Evolutionary conservation across 2,888 invertebrate species (phyloP).

Genomic region (Blera fallax): DNA sequence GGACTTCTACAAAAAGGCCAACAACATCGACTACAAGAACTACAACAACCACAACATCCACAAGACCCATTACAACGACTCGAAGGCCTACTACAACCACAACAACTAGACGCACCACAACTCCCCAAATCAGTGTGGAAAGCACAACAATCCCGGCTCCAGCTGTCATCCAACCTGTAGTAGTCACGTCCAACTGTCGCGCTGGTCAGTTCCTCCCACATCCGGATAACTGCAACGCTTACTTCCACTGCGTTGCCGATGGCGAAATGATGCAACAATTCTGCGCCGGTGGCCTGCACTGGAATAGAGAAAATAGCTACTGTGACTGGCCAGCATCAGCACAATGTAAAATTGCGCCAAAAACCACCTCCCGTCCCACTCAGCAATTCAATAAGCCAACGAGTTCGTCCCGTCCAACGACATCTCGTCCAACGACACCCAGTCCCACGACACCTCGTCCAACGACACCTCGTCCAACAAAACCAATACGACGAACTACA

Average conservation of each 20-base stretch:
- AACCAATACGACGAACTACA: slow-evolving; percentile 79
- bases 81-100: slow-evolving; percentile 58
- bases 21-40: slow-evolving; percentile 78
- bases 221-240: slow-evolving; percentile 87
- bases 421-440: slow-evolving; percentile 76
- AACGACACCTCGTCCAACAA: slow-evolving; percentile 74
- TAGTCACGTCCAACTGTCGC: slow-evolving; percentile 79
- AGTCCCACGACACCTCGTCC: slow-evolving; percentile 79
- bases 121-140: slow-evolving; percentile 73
- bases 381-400: slow-evolving; percentile 75
- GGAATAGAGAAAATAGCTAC: slow-evolving; percentile 86
- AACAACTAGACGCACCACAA: slow-evolving; percentile 74
- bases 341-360: slow-evolving; percentile 83
- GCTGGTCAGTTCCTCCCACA: slow-evolving; percentile 85
- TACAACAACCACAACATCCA: slow-evolving; percentile 81
- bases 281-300: slow-evolving; percentile 91
- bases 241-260: slow-evolving; percentile 87
- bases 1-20: slow-evolving; percentile 77
- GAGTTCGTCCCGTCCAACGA: slow-evolving; percentile 76
- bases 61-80: slow-evolving; percentile 75
- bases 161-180: slow-evolving; percentile 81
- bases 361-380: slow-evolving; percentile 78
- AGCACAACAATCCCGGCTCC: slow-evolving; percentile 81
- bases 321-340: slow-evolving; percentile 93
- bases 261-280: slow-evolving; percentile 88